These are phyloP conservation scores for Synanthedon tipuliformis DNA, from an alignment of 2,888 invertebrate species.

Conservation along the genomic window DNA sequence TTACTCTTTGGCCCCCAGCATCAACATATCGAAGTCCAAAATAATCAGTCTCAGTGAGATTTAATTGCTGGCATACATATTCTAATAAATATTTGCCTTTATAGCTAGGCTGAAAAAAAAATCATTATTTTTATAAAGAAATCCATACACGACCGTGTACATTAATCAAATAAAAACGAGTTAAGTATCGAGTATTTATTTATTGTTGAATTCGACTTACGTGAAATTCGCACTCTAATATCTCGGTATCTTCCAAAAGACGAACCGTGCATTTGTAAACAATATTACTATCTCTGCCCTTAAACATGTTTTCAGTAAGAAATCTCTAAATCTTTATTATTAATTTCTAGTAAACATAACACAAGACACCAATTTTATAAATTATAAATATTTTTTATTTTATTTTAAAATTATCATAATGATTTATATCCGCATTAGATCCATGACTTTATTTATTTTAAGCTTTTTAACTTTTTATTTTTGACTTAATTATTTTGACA, in stretches of 20 bases:
- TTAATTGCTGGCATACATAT: conserved; percentile 89
- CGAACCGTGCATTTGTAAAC: conserved; percentile 90
- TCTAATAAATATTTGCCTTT: conserved; percentile 92
- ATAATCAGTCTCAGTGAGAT: conserved; percentile 93
- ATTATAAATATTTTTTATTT: not conserved
- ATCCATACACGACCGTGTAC: not conserved
- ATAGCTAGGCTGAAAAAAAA: conserved; percentile 79
- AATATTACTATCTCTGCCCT: conserved; percentile 74
- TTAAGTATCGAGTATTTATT: no score
- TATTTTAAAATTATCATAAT: not conserved
- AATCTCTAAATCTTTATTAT: no score
- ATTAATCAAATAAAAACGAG: conserved; percentile 2
- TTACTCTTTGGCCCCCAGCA: conserved; percentile 87
- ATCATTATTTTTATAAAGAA: not conserved
- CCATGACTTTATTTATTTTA: no score
- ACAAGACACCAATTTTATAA: not conserved
- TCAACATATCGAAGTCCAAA: conserved; percentile 95
- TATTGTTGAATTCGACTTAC: conserved; percentile 28
- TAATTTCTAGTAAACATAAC: no score
- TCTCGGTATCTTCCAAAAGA: conserved; percentile 90
- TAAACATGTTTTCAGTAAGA: conserved; percentile 58
- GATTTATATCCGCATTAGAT: no score
- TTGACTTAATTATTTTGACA: no score
- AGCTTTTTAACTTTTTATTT: no score
- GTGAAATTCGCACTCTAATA: conserved; percentile 93